Evolutionary conservation across 2,888 invertebrate genomes (phyloP).

Genomic region (Octodonta nipae): DNA sequence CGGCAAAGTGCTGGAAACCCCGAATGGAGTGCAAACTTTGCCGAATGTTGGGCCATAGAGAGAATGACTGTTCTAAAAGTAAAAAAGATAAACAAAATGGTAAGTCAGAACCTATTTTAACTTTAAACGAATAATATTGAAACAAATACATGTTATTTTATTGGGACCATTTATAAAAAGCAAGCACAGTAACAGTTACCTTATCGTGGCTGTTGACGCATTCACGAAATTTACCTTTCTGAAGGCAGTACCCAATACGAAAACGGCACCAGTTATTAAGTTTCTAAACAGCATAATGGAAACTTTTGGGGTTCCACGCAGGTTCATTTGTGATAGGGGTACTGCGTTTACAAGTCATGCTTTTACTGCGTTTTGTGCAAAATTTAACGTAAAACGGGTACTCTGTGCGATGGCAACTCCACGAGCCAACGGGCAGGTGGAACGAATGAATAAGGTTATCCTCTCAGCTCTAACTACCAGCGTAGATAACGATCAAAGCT

Average conservation of each 20-base stretch:
- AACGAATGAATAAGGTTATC: no score
- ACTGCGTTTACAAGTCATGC: conserved; percentile 12
- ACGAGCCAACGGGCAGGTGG: conserved; percentile 13
- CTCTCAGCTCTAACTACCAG: no score
- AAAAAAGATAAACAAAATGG: no score
- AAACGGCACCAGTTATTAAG: background rate
- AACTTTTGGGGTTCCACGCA: conserved; percentile 10
- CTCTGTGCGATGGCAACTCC: conserved; percentile 12
- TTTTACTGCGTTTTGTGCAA: conserved; percentile 9
- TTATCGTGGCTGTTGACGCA: conserved; percentile 3
- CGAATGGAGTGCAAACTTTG: no score
- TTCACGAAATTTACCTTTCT: conserved; percentile 4
- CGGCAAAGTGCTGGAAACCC: no score
- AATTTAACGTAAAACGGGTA: conserved; percentile 4
- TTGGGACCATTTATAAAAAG: conserved; percentile 8
- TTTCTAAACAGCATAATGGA: conserved; percentile 5
- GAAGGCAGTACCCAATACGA: conserved; percentile 3
- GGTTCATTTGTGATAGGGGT: conserved; percentile 13
- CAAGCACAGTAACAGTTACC: background rate
- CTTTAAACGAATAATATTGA: no score
- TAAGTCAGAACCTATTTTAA: no score
- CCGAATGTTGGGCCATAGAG: no score
- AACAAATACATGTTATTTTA: no score
- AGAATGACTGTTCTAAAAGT: no score
- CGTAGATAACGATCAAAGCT: no score